phyloP scores from a whole-genome alignment of 2,888 invertebrate species.

The Anarsia innoxiella region DNA sequence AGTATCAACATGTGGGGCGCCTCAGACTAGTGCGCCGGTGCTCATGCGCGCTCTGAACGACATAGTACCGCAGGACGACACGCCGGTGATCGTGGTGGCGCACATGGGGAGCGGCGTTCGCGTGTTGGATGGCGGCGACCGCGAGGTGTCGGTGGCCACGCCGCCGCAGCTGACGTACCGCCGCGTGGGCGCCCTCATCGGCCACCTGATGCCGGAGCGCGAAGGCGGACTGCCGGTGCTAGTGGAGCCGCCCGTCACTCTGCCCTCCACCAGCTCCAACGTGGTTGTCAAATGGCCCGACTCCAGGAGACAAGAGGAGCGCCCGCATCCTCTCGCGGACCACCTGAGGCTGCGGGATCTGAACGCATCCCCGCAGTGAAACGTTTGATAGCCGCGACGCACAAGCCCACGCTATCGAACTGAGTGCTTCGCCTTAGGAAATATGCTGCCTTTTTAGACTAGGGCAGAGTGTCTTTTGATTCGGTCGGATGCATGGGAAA shows the following conservation, averaged over 20 bases:
- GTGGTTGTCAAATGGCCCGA: constrained; percentile 65
- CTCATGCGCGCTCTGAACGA: constrained; percentile 57
- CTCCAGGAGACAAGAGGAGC: constrained; percentile 33
- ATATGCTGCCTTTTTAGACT: constrained; percentile 40
- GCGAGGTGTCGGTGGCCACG: constrained; percentile 26
- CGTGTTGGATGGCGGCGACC: constrained; percentile 26
- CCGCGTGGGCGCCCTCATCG: constrained; percentile 53
- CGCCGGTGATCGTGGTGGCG: constrained; percentile 47
- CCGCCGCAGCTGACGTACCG: constrained; percentile 44
- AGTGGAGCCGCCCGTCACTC: constrained; percentile 61
- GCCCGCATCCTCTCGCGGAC: constrained; percentile 46
- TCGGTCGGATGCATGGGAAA: constrained; percentile 39
- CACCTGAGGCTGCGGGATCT: constrained; percentile 53
- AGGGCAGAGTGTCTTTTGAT: constrained; percentile 42
- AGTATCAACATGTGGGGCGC: constrained; percentile 71
- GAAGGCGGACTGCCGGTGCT: constrained; percentile 54
- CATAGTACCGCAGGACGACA: constrained; percentile 37
- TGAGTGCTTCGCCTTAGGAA: constrained; percentile 45
- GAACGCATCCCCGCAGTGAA: constrained; percentile 54
- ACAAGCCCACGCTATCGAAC: constrained; percentile 32
- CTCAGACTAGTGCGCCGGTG: constrained; percentile 45
- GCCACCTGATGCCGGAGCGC: constrained; percentile 51
- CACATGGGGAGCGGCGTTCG: constrained; percentile 34
- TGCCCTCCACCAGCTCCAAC: constrained; percentile 46
- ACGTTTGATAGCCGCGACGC: constrained; percentile 10